Conservation (phyloP, 2,797 vertebrate species). For the Novumbra hubbsi region DNA sequence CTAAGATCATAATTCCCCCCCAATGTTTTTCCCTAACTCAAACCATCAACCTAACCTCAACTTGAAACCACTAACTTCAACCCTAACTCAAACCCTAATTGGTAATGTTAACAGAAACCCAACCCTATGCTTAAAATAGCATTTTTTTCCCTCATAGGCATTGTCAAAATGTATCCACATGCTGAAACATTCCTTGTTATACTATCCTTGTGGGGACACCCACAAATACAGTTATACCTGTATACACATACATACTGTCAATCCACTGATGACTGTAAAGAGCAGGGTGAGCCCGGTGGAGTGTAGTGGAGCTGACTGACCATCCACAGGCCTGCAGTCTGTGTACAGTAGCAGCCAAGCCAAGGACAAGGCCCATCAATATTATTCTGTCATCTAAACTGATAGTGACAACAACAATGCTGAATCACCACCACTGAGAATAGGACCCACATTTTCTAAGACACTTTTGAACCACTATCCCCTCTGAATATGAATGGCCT, state of each 20-base stretch:
- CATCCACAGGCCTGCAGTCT: slow-evolving; percentile 23
- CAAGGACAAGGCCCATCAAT: slow-evolving; percentile 72
- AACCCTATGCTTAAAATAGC: too few species aligned
- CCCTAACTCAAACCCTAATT: too few species aligned
- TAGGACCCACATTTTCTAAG: slow-evolving; percentile 43
- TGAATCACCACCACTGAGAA: slow-evolving; percentile 59
- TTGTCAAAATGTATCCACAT: background rate
- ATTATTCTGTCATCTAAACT: slow-evolving; percentile 66
- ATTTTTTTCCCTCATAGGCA: background rate
- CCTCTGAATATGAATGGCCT: slow-evolving; percentile 49
- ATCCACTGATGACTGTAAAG: slow-evolving; percentile 44
- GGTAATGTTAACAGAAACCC: too few species aligned
- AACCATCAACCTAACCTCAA: too few species aligned
- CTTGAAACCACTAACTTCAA: too few species aligned
- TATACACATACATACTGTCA: slow-evolving; percentile 45
- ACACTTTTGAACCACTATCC: slow-evolving; percentile 36
- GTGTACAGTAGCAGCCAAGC: slow-evolving; percentile 57
- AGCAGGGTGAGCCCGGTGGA: slow-evolving; percentile 50
- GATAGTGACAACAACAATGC: slow-evolving; percentile 62
- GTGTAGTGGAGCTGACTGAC: background rate
- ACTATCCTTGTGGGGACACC: background rate
- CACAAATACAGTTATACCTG: background rate
- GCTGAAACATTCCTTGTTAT: too few species aligned
- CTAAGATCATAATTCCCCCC: too few species aligned
- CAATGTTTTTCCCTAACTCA: background rate